Evolutionary conservation across 2,797 vertebrate genomes (phyloP), one percentile per base, ranked within the genome.

Genomic region (Hydrophis major): DNA sequence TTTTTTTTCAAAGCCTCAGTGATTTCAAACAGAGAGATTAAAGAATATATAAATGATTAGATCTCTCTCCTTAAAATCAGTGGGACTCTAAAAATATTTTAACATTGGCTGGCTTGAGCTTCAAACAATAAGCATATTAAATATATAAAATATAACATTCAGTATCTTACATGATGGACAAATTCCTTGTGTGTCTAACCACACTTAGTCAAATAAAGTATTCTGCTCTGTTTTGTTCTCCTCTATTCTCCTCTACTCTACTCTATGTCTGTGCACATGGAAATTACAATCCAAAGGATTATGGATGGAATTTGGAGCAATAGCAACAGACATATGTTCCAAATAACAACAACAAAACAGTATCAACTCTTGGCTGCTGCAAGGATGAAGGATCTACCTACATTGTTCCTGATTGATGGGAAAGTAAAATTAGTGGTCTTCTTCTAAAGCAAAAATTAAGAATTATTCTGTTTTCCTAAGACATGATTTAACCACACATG

Each of bases 1-100:
- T 37, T 42, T 66, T 37, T 59, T 74, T 69, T 87, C 86, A 92
- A 92, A 92, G 86, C 27, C 47, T 92, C n/a, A 28, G 53, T 56
- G 86, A 69, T 92, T 87, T 92, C 86, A 69, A 66, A 92, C 8
- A 53, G n/a, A 37, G 50, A 92, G 61, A 92, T 92, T 92, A 92
- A 88, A 92, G 86, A 22, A 66, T 53, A n/a, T 60, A 42, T 27
- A 37, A 37, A 78, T 91, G 74, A 86, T 83, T 90, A 83, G 8
- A 90, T 86, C 37, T 59, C 25, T 91, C 55, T 22, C 74, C 90
- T 90, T 90, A 55, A 90, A 90, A 90, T 74, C 22, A 16, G 66
- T 78, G 89, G 66, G 12, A 74, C 89, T 86, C 16, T 83, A 42
- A 47, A 91, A 83, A 57, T 91, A 57, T 57, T 42, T 91, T 91